Conservation (phyloP, 23 tunicate species). For the Corella eumyota region DNA sequence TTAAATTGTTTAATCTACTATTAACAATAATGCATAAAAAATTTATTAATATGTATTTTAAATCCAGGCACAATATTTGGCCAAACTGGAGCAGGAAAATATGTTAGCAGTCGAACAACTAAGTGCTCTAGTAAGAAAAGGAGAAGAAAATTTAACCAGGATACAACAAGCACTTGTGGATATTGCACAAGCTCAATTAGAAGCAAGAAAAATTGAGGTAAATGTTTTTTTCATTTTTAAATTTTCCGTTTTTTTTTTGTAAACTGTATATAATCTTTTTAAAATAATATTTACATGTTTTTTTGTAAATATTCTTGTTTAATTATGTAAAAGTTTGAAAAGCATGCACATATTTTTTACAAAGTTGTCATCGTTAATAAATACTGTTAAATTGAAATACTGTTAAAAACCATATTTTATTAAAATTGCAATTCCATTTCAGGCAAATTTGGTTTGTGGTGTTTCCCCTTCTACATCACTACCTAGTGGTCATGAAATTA, state of each 20-base stretch:
- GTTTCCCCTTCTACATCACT: conserved; percentile 33
- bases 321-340: too few species aligned
- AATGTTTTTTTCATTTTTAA: too few species aligned
- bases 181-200: conserved; percentile 90
- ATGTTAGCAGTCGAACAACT: conserved; percentile 67
- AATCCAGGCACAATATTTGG: conserved; percentile 38
- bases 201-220: conserved; percentile 73
- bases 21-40: too few species aligned
- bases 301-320: neutral
- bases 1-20: too few species aligned
- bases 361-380: too few species aligned
- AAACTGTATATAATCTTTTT: too few species aligned
- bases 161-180: conserved; percentile 84
- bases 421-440: neutral
- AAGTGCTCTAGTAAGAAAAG: conserved; percentile 36
- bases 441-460: conserved; percentile 61
- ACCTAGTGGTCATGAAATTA: conserved; percentile 31
- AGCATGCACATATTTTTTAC: too few species aligned
- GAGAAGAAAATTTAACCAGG: conserved; percentile 44
- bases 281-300: too few species aligned
- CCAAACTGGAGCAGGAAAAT: conserved; percentile 67
- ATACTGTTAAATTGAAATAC: too few species aligned
- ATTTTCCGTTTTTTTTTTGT: neutral
- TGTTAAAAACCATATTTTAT: too few species aligned
- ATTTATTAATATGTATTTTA: too few species aligned